Evolutionary conservation across 2,797 vertebrate species (phyloP), one percentile per base, ranked within the genome.

Genomic region (Hybognathus amarus): DNA sequence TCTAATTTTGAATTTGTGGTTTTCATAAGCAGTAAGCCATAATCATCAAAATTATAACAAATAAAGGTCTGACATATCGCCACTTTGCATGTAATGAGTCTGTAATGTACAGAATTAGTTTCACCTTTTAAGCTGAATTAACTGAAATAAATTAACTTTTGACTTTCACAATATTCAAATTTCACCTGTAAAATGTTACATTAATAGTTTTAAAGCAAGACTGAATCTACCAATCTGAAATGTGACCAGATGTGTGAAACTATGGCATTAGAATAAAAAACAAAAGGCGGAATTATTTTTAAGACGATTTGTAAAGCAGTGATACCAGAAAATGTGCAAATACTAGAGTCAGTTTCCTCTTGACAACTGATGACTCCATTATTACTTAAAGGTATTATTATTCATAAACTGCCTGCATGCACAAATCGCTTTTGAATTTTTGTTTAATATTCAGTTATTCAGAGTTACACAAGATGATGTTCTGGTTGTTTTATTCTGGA

Each of bases 401-500:
- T 69, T 76, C 50, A 30, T 11, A 83, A 76, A 68, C 63, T 50
- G 67, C 4, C 59, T 36, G 20, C 38, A 73, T 80, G 70, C 50
- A 68, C n/a, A 79, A 85, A 78, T n/a, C 18, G 6, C 79, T 81
- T 59, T 33, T 36, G 42, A 10, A 6, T 54, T 59, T 79, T 78
- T 82, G 85, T 85, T 80, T 79, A 61, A 70, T 68, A 68, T 82
- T 84, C 73, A 82, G 64, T 80, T 86, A 56, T 82, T 84, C 77
- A 22, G 84, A 84, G 87, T 80, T 86, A 67, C 50, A 82, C 69
- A 63, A 85, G 80, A 82, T 4, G 68, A 81, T 82, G 40, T 77
- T 77, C 77, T 52, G 50, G 80, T 80, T 83, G 61, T 69, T 70
- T 66, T 77, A 84, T 64, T 52, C 59, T 86, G 66, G 66, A 40